Percentiles rank a stretch among this genome's conserved stretches.
These are phyloP conservation scores for Malurus splendens DNA, from an alignment of 2,797 vertebrate species.

Conservation along the genomic window DNA sequence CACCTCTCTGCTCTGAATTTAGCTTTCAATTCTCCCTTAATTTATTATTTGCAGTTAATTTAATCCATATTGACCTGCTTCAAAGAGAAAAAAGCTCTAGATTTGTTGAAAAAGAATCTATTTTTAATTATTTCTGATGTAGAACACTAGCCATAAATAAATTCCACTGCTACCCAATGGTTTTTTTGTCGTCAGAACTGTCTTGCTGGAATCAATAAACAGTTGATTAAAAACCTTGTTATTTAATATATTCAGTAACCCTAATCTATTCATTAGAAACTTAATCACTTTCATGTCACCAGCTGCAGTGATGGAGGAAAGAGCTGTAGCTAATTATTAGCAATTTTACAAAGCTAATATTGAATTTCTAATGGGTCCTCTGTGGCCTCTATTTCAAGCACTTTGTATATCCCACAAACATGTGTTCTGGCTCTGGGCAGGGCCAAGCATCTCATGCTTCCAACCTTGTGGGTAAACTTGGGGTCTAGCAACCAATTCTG, in stretches of 20 bases:
- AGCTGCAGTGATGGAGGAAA: slow-evolving; percentile 72
- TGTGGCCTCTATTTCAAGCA: slow-evolving; percentile 62
- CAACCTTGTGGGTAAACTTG: slow-evolving; percentile 19
- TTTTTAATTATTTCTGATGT: slow-evolving; percentile 61
- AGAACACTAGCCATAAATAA: slow-evolving; percentile 28
- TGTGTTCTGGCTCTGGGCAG: slow-evolving; percentile 55
- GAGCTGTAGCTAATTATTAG: slow-evolving; percentile 78
- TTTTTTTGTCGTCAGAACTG: slow-evolving; percentile 39
- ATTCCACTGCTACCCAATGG: slow-evolving; percentile 1
- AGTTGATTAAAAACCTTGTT: slow-evolving; percentile 73
- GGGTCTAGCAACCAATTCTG: background rate
- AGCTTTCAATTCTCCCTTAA: slow-evolving; percentile 39
- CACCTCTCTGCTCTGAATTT: slow-evolving; percentile 10
- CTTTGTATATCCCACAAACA: slow-evolving; percentile 62
- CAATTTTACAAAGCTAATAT: slow-evolving; percentile 77
- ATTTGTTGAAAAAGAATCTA: slow-evolving; percentile 56
- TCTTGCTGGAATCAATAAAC: slow-evolving; percentile 73
- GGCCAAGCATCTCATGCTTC: slow-evolving; percentile 28
- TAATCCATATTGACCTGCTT: slow-evolving; percentile 52
- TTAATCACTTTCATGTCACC: slow-evolving; percentile 75
- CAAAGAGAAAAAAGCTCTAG: slow-evolving; percentile 22
- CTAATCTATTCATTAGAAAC: slow-evolving; percentile 72
- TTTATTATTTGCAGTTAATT: slow-evolving; percentile 61
- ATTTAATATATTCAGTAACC: slow-evolving; percentile 70
- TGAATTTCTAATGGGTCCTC: slow-evolving; percentile 76